A percentile compares a stretch with the other conserved stretches of the same genome.
phyloP scores from a whole-genome alignment of 2,888 invertebrate species.

The Leptarthrus brevirostris region DNA sequence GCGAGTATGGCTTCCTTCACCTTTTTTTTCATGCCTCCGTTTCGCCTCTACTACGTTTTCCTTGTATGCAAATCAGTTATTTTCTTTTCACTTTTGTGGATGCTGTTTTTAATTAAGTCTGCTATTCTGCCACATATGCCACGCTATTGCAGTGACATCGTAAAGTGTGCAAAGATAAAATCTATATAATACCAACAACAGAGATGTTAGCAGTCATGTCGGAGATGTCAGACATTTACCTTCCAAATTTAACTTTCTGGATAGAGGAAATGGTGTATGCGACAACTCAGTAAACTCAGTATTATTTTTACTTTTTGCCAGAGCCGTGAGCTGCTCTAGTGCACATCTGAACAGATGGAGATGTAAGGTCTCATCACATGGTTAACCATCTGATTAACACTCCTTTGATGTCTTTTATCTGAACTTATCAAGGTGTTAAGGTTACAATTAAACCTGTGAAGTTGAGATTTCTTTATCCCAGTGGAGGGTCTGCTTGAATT shows the following conservation, averaged over 20 bases:
- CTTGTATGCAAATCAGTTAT: slow-evolving; percentile 43
- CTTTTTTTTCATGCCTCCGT: neutral
- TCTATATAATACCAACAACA: neutral
- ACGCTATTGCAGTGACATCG: slow-evolving; percentile 13
- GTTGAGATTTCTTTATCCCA: no score
- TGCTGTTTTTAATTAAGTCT: slow-evolving; percentile 45
- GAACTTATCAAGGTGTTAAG: neutral
- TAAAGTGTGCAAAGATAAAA: slow-evolving; percentile 13
- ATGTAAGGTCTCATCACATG: slow-evolving; percentile 27
- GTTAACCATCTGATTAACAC: slow-evolving; percentile 33
- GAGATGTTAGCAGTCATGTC: neutral
- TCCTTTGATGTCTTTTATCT: slow-evolving; percentile 29
- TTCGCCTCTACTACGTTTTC: neutral
- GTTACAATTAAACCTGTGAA: neutral
- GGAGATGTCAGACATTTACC: neutral
- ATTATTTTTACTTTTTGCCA: no score
- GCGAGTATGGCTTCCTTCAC: no score
- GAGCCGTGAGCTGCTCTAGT: no score
- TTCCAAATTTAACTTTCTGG: slow-evolving; percentile 13
- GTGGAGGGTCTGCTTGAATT: no score
- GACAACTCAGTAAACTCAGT: neutral
- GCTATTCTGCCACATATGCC: slow-evolving; percentile 14
- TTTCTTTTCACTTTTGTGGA: slow-evolving; percentile 28
- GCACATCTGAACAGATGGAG: no score
- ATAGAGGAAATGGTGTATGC: neutral